Evolutionary conservation across 2,888 invertebrate species (phyloP), one percentile per base, ranked within the genome.

Genomic region (Loripinus fragilis): DNA sequence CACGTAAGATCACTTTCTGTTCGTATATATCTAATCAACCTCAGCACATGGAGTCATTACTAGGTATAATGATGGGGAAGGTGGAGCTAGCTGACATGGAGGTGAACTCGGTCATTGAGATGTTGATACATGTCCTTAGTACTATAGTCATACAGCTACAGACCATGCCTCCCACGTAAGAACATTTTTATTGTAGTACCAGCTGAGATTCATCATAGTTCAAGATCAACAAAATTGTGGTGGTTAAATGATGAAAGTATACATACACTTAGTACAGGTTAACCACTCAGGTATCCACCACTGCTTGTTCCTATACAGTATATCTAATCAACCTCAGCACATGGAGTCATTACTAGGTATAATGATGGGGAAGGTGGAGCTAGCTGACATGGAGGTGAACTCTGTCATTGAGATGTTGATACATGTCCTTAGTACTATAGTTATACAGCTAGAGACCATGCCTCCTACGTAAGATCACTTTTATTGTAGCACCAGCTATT

Each of bases 381-480:
- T 93, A 7, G 90, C 90, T 12, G 93, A 93, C 82, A 92, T 92
- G 92, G 93, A 93, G 71, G 86, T 91, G 52, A 93, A 92, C 83
- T 87, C 91, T 20, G 92, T 92, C 12, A 86, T 93, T 64, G 93
- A 93, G 83, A 88, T 90, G 78, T 88, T 91, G 7, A 85, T 93
- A 20, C 91, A 93, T 71, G 88, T 90, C 10, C 87, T 93, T n/a
- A 91, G 91, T 78, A 89, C 92, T 7, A 85, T 93, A 23, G 89
- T 93, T 5, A 91, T 93, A 76, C 93, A 93, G 77, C 74, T 90
- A 33, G 89, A 92, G 76, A 82, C 87, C 7, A 82, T 93, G 70
- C 92, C 93, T 0, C 84, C 86, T 25, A 88, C 87, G 92, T 93
- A 83, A 89, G 91, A 38, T 38, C 12, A n/a, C n/a, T n/a, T n/a